A percentile compares a stretch with the other conserved stretches of the same genome.
phyloP scores from a whole-genome alignment of 2,888 invertebrate species.

The Drosophila leonis region DNA sequence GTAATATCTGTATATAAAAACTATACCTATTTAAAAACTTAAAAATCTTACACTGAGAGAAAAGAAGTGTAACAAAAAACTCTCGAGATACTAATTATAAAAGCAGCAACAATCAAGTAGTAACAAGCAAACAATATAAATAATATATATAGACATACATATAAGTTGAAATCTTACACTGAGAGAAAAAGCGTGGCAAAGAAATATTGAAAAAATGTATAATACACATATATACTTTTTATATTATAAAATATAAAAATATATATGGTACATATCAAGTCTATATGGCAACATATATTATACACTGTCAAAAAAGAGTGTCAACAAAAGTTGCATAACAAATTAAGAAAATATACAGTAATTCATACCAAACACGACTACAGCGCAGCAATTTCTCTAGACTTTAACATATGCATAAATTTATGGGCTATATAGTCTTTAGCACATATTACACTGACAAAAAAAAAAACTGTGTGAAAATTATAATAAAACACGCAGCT shows the following conservation, averaged over 20 bases:
- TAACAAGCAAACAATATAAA: too few species aligned
- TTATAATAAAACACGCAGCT: not conserved
- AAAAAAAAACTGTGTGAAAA: not conserved
- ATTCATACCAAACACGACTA: not conserved
- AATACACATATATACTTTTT: not conserved
- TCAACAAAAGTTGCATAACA: not conserved
- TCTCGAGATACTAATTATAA: too few species aligned
- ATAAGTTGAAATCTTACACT: constrained; percentile 8
- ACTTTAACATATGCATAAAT: not conserved
- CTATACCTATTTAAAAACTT: not conserved
- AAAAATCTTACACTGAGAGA: not conserved
- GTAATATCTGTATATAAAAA: not conserved
- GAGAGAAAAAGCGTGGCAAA: not conserved
- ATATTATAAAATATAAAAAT: not conserved
- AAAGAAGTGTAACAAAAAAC: not conserved
- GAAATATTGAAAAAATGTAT: too few species aligned
- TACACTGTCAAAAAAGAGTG: too few species aligned
- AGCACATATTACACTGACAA: not conserved
- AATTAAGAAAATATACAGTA: not conserved
- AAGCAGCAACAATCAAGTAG: too few species aligned
- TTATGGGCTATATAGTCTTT: not conserved
- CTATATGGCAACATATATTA: too few species aligned
- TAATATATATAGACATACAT: too few species aligned
- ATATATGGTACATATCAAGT: too few species aligned
- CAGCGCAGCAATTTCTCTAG: not conserved